Evolutionary conservation across 1,140 invertebrate species (phyloP), one percentile per base, ranked within the genome.

Genomic region (Platyscapa corneri): DNA sequence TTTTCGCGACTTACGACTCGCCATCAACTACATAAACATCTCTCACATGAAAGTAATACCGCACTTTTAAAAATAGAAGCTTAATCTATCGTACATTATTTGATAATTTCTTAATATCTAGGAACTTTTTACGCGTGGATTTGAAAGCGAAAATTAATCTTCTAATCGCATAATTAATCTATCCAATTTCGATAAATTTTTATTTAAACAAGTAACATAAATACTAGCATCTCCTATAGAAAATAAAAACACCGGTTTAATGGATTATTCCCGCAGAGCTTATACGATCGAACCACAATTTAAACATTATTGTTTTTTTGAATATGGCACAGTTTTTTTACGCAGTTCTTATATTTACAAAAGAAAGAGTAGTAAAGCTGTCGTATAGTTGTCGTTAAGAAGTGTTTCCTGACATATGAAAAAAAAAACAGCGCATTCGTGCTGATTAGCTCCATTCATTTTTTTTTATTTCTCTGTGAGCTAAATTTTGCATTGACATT

Each of bases 401-500:
- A 42, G 6, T n/a, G 0, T 74, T 37, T 74, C 70, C 70, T 42
- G 70, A 34, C 70, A 42, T 18, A n/a, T 42, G 70, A 42, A n/a
- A 42, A 42, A 39, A 46, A 12, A 12, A 46, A 46, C 27, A 42
- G 70, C 8, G 70, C 10, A n/a, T 42, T 42, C 37, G 30, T n/a
- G 37, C 0, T 37, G 67, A 34, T 74, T 74, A 74, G 23, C 37
- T 74, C 70, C 70, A 42, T 42, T 82, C 20, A 86, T 86, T 87
- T 88, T 87, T 86, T 91, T 88, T 88, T 87, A 87, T 87, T 89
- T 65, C 53, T 83, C 39, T 83, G 81, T 53, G 30, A 23, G 85
- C n/a, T 91, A 39, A 89, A 83, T 77, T 90, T 89, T 1, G 88
- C 88, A 85, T 90, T 87, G 89, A 82, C 79, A 72, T 83, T 86